Conservation (phyloP, 1,140 invertebrate genomes). For the Meloidogyne chitwoodi region DNA sequence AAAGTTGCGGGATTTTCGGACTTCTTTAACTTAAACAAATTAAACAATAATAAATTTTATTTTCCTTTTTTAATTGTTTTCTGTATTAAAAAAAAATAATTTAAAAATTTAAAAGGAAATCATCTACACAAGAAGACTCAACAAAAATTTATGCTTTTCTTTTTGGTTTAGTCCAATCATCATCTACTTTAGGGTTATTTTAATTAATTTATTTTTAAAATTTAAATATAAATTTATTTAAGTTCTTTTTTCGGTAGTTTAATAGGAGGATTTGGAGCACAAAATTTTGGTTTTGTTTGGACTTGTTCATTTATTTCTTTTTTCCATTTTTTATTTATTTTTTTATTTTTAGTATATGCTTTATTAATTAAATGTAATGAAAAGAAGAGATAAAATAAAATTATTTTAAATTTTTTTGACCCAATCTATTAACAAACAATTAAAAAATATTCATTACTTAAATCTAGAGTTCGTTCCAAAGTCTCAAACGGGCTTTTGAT, state of each 20-base stretch:
- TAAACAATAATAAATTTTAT: too few species aligned
- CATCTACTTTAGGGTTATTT: slow-evolving; percentile 12
- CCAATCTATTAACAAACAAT: too few species aligned
- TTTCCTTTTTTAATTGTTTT: too few species aligned
- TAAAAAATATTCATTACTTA: too few species aligned
- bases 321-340: slow-evolving; percentile 1
- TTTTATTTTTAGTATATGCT: background rate
- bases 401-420: too few species aligned
- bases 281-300: slow-evolving; percentile 6
- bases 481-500: too few species aligned
- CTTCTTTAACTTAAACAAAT: too few species aligned
- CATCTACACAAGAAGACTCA: background rate
- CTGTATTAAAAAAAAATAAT: too few species aligned
- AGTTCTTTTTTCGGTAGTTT: slow-evolving; percentile 3
- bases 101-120: too few species aligned
- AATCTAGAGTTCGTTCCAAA: too few species aligned
- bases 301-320: slow-evolving; percentile 7
- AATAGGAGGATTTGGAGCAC: slow-evolving; percentile 7
- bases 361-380: background rate
- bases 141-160: slow-evolving; percentile 16
- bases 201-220: background rate
- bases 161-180: slow-evolving; percentile 11
- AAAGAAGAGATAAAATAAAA: background rate
- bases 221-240: background rate
- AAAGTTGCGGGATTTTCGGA: too few species aligned